phyloP scores from a whole-genome alignment of 2,888 invertebrate species.

The Philonicus albiceps region DNA sequence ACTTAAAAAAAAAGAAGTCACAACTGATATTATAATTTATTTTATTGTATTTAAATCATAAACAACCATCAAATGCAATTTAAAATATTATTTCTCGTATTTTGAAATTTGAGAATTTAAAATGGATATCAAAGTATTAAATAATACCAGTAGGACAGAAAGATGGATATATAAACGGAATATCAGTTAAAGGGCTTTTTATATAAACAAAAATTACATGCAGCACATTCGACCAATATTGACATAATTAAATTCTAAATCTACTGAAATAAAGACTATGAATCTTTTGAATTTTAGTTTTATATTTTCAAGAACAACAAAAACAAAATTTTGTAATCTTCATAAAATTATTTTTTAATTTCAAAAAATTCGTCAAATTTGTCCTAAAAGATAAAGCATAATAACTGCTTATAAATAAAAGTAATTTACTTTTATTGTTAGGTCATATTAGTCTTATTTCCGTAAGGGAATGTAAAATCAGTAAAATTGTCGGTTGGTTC shows the following conservation, averaged over 20 bases:
- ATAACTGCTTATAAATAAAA: not conserved
- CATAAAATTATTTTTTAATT: no score
- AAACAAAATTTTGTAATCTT: no score
- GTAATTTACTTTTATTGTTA: not conserved
- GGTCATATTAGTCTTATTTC: no score
- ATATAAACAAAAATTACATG: not conserved
- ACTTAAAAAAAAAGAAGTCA: not conserved
- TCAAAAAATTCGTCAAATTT: not conserved
- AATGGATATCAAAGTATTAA: not conserved
- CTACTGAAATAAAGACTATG: not conserved
- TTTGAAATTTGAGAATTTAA: not conserved
- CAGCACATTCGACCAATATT: no score
- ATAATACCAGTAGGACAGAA: not conserved
- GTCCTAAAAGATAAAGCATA: not conserved
- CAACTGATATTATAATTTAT: not conserved
- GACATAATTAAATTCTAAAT: not conserved
- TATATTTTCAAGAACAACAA: not conserved
- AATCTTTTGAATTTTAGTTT: not conserved
- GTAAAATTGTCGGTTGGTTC: no score
- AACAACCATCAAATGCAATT: not conserved
- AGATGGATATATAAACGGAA: not conserved
- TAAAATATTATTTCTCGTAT: not conserved
- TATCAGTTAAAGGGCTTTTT: not conserved
- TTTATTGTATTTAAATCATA: not conserved
- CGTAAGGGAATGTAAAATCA: no score